A percentile compares a stretch with the other conserved stretches of the same genome.
Conservation (phyloP, 2,888 invertebrate genomes). For the Cylindroiulus punctatus region DNA sequence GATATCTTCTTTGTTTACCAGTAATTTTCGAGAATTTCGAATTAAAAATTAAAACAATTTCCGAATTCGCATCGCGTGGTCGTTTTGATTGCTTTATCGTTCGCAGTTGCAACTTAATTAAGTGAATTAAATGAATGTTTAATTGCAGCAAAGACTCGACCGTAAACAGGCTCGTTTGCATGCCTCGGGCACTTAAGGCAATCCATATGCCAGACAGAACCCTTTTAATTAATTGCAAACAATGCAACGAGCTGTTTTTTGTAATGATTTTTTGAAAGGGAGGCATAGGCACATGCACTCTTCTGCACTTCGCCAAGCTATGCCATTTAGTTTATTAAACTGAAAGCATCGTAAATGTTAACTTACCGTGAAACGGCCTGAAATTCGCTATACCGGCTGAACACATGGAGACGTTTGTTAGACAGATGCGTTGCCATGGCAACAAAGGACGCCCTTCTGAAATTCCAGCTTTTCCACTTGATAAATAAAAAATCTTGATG, state of each 20-base stretch:
- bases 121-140: background rate
- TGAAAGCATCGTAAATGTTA: slow-evolving; percentile 38
- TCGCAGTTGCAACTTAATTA: background rate
- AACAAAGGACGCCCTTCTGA: slow-evolving; percentile 31
- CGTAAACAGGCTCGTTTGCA: background rate
- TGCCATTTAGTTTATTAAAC: slow-evolving; percentile 28
- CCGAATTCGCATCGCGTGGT: background rate
- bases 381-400: background rate
- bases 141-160: background rate
- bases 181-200: background rate
- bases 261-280: slow-evolving; percentile 3
- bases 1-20: too few relatives aligned
- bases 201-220: background rate
- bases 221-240: background rate
- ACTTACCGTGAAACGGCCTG: slow-evolving; percentile 2
- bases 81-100: background rate
- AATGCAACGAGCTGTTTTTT: background rate
- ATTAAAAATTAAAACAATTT: too few relatives aligned
- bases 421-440: slow-evolving; percentile 1
- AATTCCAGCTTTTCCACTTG: background rate
- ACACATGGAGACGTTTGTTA: slow-evolving; percentile 34
- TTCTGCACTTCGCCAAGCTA: background rate
- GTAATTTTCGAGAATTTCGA: too few relatives aligned
- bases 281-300: background rate
- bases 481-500: background rate